phyloP scores from a whole-genome alignment of 2,797 vertebrate genomes.

The Huso huso region DNA sequence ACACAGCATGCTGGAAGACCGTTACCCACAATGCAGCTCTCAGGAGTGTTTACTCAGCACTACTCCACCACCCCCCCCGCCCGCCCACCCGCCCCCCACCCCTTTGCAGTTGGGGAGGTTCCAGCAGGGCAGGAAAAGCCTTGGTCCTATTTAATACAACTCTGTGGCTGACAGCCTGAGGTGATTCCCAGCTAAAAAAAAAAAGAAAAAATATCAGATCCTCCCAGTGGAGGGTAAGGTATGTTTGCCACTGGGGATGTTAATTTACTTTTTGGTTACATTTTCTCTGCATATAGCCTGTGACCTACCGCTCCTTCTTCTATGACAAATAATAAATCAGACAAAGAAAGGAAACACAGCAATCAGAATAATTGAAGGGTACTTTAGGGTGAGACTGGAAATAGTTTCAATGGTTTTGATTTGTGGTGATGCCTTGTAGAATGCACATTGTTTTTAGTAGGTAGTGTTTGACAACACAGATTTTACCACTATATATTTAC shows the following conservation, averaged over 20 bases:
- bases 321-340: conserved; percentile 38
- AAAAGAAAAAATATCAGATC: conserved; percentile 17
- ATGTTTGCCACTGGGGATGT: conserved; percentile 38
- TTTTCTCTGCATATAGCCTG: conserved; percentile 33
- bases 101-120: conserved; percentile 33
- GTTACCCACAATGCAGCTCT: conserved; percentile 31
- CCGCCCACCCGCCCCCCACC: conserved; percentile 25
- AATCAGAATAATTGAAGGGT: conserved; percentile 39
- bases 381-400: too few species aligned
- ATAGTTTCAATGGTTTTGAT: too few species aligned
- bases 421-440: too few species aligned
- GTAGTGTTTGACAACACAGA: too few species aligned
- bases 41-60: conserved; percentile 39
- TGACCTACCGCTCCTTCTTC: conserved; percentile 32
- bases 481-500: too few species aligned
- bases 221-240: conserved; percentile 29
- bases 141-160: conserved; percentile 29
- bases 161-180: conserved; percentile 43
- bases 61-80: conserved; percentile 22
- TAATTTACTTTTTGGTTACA: conserved; percentile 27
- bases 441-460: too few species aligned
- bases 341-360: conserved; percentile 31
- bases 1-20: conserved; percentile 21
- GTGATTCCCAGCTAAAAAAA: conserved; percentile 37
- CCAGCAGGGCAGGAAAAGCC: conserved; percentile 36